Conservation (phyloP, 2,113 vertebrate genomes). For the Dromaius novaehollandiae region DNA sequence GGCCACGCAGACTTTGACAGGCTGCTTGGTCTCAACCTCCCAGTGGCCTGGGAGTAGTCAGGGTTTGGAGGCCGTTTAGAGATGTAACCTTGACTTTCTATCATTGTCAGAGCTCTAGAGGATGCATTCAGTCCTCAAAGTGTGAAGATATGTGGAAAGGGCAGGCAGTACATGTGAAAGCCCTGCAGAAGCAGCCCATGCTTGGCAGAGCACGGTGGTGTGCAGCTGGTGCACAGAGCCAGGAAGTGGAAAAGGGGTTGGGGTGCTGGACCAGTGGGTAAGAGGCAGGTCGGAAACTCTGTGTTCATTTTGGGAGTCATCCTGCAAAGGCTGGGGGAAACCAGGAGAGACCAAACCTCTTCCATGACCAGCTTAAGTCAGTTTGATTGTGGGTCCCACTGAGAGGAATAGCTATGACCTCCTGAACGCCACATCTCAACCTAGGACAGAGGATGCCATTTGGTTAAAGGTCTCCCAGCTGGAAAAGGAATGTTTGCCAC, state of each 20-base stretch:
- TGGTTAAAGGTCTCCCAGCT: background rate
- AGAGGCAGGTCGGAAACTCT: background rate
- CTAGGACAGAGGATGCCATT: background rate
- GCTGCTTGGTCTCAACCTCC: background rate
- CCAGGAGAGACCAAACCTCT: accelerated
- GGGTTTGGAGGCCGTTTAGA: background rate
- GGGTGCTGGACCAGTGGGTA: background rate
- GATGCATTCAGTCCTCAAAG: background rate
- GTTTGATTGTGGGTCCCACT: background rate
- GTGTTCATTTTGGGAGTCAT: background rate
- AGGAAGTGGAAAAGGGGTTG: background rate
- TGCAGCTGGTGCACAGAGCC: background rate
- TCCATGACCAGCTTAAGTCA: background rate
- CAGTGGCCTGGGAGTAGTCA: background rate
- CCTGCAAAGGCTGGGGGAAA: background rate
- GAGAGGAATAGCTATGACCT: background rate
- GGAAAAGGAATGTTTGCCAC: background rate
- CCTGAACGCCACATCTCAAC: background rate
- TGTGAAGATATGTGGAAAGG: accelerated
- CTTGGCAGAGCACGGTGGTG: background rate
- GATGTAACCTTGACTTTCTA: background rate
- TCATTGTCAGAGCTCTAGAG: background rate
- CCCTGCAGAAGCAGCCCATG: background rate
- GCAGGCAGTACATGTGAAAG: accelerated
- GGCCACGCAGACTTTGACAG: accelerated